phyloP scores from a whole-genome alignment of 2,888 invertebrate species.

The Atethmia centrago region DNA sequence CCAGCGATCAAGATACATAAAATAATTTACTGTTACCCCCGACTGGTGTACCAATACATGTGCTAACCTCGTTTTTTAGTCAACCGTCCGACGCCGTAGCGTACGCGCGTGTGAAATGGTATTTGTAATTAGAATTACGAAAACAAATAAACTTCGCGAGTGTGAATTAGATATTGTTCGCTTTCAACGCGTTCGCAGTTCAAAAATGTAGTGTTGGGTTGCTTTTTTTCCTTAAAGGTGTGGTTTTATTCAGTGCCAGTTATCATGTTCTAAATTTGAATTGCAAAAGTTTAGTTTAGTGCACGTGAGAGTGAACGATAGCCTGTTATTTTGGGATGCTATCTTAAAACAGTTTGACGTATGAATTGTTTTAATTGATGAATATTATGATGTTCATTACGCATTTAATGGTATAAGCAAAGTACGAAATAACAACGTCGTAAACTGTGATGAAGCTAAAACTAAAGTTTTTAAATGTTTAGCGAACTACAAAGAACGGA shows the following conservation, averaged over 20 bases:
- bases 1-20: conserved; percentile 28
- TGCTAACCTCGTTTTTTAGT: conserved; percentile 58
- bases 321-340: conserved; percentile 9
- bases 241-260: conserved; percentile 35
- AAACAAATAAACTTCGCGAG: conserved; percentile 38
- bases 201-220: conserved; percentile 20
- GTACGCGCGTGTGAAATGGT: conserved; percentile 40
- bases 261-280: conserved; percentile 2
- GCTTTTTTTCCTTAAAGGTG: neutral
- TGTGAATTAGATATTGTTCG: neutral
- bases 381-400: conserved; percentile 18
- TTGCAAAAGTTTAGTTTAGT: conserved; percentile 25
- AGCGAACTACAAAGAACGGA: neutral
- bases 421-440: neutral
- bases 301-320: conserved; percentile 1
- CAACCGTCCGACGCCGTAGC: conserved; percentile 27
- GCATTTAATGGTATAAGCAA: neutral
- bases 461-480: conserved; percentile 43
- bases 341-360: conserved; percentile 1
- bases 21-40: conserved; percentile 40
- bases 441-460: conserved; percentile 31
- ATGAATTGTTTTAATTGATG: conserved; percentile 26
- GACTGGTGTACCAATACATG: conserved; percentile 32
- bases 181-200: conserved; percentile 17
- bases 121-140: conserved; percentile 39